phyloP scores from a whole-genome alignment of 1,140 invertebrate genomes.

The Odontomachus brunneus region DNA sequence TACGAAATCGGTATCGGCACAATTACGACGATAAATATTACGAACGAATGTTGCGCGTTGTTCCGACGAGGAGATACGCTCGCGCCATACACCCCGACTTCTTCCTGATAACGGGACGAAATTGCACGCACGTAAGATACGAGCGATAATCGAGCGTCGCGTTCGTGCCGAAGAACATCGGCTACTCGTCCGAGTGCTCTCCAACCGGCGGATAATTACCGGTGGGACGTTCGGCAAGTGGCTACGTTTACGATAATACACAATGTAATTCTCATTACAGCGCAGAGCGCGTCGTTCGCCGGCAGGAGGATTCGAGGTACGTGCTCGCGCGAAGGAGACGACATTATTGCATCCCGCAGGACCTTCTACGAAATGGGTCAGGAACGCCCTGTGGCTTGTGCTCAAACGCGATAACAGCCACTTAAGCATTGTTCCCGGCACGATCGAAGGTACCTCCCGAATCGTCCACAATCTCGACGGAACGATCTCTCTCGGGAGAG shows the following conservation, averaged over 20 bases:
- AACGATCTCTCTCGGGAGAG: slow-evolving; percentile 44
- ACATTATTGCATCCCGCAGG: slow-evolving; percentile 66
- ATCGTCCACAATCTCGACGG: slow-evolving; percentile 55
- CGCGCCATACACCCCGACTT: neutral
- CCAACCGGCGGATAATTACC: slow-evolving; percentile 43
- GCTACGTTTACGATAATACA: slow-evolving; percentile 68
- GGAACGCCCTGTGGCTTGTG: slow-evolving; percentile 66
- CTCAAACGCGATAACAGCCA: slow-evolving; percentile 72
- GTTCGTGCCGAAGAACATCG: slow-evolving; percentile 48
- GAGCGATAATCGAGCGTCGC: slow-evolving; percentile 1
- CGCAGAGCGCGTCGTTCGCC: slow-evolving; percentile 22
- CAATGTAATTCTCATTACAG: slow-evolving; percentile 69
- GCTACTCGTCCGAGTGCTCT: slow-evolving; percentile 30
- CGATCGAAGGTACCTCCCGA: slow-evolving; percentile 57
- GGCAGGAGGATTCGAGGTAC: slow-evolving; percentile 37
- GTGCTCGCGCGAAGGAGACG: slow-evolving; percentile 50
- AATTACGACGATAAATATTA: slow-evolving; percentile 13
- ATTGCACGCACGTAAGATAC: slow-evolving; percentile 9
- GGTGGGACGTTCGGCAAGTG: slow-evolving; percentile 31
- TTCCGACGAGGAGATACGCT: slow-evolving; percentile 7
- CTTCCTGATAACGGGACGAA: slow-evolving; percentile 3
- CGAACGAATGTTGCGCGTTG: neutral
- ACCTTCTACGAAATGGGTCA: slow-evolving; percentile 67
- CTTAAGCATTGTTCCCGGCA: slow-evolving; percentile 68
- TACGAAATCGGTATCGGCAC: neutral